A percentile compares a stretch with the other conserved stretches of the same genome.
These are phyloP conservation scores for Chionoecetes opilio DNA, from an alignment of 1,140 invertebrate genomes.

Conservation along the genomic window DNA sequence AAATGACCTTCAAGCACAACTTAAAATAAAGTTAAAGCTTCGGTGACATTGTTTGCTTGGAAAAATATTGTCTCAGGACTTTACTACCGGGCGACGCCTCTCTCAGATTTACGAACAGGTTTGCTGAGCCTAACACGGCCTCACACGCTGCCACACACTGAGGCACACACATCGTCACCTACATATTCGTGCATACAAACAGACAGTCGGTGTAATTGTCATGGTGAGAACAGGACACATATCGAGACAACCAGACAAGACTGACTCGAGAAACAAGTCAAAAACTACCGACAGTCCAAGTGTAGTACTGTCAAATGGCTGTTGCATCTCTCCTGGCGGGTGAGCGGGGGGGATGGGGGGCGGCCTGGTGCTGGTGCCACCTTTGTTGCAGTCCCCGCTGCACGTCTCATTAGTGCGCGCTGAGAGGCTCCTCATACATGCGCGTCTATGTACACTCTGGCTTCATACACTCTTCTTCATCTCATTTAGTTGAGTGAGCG, in stretches of 20 bases:
- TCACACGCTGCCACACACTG: neutral
- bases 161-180: neutral
- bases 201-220: neutral
- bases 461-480: neutral
- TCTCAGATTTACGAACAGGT: slow-evolving; percentile 28
- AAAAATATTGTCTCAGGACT: neutral
- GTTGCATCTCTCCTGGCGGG: neutral
- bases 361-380: neutral
- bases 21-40: neutral
- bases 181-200: neutral
- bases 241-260: neutral
- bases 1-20: neutral
- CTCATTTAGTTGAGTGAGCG: neutral
- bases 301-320: neutral
- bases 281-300: neutral
- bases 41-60: slow-evolving; percentile 18
- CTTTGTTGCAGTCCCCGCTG: neutral
- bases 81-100: neutral
- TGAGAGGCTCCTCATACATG: neutral
- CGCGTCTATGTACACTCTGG: neutral
- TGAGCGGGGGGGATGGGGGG: neutral
- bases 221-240: neutral
- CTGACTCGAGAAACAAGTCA: neutral
- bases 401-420: neutral
- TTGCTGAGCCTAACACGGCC: neutral